A percentile compares a stretch with the other conserved stretches of the same genome.
phyloP scores from a whole-genome alignment of 2,797 vertebrate genomes.

The Galagoides demidoff region DNA sequence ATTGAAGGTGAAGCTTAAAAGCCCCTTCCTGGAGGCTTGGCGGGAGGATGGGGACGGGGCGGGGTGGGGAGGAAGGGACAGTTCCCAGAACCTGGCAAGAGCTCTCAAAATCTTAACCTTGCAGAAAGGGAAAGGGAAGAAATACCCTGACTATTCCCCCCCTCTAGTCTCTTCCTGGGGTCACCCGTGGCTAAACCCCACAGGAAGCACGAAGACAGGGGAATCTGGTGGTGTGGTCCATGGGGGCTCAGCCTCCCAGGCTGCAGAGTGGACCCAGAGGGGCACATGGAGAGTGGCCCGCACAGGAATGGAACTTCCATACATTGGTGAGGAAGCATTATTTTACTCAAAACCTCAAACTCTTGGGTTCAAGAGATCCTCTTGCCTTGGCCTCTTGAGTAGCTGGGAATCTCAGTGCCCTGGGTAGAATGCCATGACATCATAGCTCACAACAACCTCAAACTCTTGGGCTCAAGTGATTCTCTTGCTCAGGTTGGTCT shows the following conservation, averaged over 20 bases:
- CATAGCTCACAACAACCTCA: too few relatives aligned
- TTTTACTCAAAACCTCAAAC: background rate
- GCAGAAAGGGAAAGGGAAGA: background rate
- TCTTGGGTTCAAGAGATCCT: too few relatives aligned
- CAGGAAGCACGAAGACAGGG: background rate
- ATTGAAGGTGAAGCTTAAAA: background rate
- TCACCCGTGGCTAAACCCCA: background rate
- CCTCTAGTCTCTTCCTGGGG: background rate
- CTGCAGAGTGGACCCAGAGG: background rate
- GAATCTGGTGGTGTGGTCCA: background rate
- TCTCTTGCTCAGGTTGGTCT: too few relatives aligned
- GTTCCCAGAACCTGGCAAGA: background rate
- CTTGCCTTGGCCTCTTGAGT: too few relatives aligned
- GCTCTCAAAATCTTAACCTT: background rate
- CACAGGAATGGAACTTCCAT: background rate
- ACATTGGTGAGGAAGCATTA: background rate
- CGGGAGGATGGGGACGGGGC: too few relatives aligned
- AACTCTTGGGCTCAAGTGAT: too few relatives aligned
- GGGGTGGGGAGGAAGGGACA: background rate
- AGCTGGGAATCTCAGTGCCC: too few relatives aligned
- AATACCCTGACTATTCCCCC: background rate
- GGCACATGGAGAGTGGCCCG: background rate
- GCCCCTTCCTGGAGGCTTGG: too few relatives aligned
- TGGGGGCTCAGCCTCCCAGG: background rate
- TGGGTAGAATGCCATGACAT: too few relatives aligned